Evolutionary conservation across 2,797 vertebrate species (phyloP), one percentile per base, ranked within the genome.

Genomic region (Poeciliopsis turneri): DNA sequence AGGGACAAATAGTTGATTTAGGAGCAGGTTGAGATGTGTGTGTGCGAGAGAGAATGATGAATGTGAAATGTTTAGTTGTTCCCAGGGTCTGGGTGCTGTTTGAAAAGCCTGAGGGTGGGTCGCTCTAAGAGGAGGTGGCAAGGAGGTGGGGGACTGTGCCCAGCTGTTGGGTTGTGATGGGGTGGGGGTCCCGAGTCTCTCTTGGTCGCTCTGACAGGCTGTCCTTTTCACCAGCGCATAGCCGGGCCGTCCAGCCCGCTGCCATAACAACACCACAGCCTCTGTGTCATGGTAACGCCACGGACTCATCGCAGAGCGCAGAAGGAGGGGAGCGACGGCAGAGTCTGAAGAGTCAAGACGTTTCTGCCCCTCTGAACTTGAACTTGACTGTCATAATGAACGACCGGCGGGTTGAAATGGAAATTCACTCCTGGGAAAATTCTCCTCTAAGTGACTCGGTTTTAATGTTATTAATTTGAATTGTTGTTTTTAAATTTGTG

Each of bases 201-300:
- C 78, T 78, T 76, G 97, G 96, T 96, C 95, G 95, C 95, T 95
- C 95, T 97, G 97, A 98, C 98, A 98, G 96, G 95, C 96, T 86
- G 95, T 96, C 95, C 96, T 97, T 97, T 97, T 96, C 96, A 96
- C 91, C 86, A 92, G 95, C 88, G 94, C 97, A 98, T 98, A 96
- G 95, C 95, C 95, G 87, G 91, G 93, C 91, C 90, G 87, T 90
- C 94, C 96, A 95, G 96, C 92, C 92, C 82, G 95, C 97, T 98
- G 96, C 97, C 97, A 96, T 98, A 96, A 97, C 97, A 98, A 99
- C 98, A 92, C 95, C 93, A 92, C 95, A 94, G 95, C 93, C 91
- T 87, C 90, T 93, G 92, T 91, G 91, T 92, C 93, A 91, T 85
- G 90, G 82, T 82, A 91, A 91, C 86, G 57, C 79, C 88, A 87